Evolutionary conservation across 2,797 vertebrate genomes (phyloP), one percentile per base, ranked within the genome.

Genomic region (Florisuga fusca): DNA sequence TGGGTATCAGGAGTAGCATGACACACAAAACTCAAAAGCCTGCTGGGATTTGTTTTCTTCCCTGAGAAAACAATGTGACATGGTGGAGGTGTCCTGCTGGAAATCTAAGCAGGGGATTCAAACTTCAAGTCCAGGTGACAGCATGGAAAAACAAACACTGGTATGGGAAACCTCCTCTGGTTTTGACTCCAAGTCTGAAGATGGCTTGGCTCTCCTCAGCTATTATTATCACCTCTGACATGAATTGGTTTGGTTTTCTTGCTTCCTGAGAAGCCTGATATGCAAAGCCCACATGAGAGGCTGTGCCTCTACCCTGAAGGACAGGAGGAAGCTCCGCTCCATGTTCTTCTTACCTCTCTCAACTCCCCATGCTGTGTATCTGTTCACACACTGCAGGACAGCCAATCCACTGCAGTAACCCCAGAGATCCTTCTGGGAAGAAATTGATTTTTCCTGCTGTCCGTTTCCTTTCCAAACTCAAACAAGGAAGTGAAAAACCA

Each of bases 61-160:
- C 31, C 55, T 26, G 26, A 72, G 31, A 31, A 84, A 88, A 94
- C 89, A 87, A 84, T 61, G 87, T 95, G 85, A 79, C 31, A 31
- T 43, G 33, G 75, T 86, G 36, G 36, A 29, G 93, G 71, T 77
- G 74, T 91, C 80, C 84, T 93, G 64, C 90, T 93, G 93, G 88
- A 96, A 97, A 87, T 55, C 67, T 95, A 83, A 92, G 74, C 78
- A 51, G 10, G 36, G 89, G 29, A 88, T 81, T 95, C 69, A 66
- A 95, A 43, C 93, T 95, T 96, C 90, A 92, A 95, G 92, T 95
- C 93, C 89, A 94, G 53, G 62, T 59, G 90, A 94, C 93, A 85
- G 59, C 63, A 66, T 17, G 31, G 75, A 72, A 96, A 97, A 98
- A 95, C 36, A 93, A 95, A 93, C 87, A 23, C 92, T 92, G 31